Evolutionary conservation across 2,113 vertebrate genomes (phyloP), one percentile per base, ranked within the genome.

Genomic region (Nannobrachium achirus): DNA sequence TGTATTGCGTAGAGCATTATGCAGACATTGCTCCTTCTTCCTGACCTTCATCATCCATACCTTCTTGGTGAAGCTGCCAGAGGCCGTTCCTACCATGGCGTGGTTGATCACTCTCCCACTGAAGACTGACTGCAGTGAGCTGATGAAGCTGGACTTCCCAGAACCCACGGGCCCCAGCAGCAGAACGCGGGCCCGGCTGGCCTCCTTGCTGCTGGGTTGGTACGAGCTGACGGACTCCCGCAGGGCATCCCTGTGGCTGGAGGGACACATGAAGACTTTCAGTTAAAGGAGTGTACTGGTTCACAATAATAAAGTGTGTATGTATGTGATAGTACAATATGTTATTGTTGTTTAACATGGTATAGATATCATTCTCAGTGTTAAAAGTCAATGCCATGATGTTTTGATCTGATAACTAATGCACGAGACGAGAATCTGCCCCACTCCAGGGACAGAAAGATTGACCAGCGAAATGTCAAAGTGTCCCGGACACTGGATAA

Each of bases 81-180:
- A 38, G 16, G 78, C 81, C 13, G 79, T 73, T 53, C 92, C 92
- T 69, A 92, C 91, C 89, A 92, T 93, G 39, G 92, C 92, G 4
- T 82, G 64, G 76, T 91, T 92, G 2, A 80, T 76, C 46, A 93
- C 90, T 64, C 89, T 83, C 52, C 91, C 90, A 18, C 76, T 78
- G 68, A 93, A 93, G 67, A 86, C 82, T 0, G 92, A 92, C 76
- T 91, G 89, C 40, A 93, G 85, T 4, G 92, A 93, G 59, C 91
- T 93, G 81, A 93, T 78, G 78, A 93, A 93, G 69, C 92, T 93
- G 62, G 92, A 93, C 78, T 93, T 93, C 15, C 92, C 92, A 9
- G 90, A 89, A 44, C 79, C 61, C 7, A 91, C 68, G 0, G 91
- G 92, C 8, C 92, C 92, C 33, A 93, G 50, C 20, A 93, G 83